These are phyloP conservation scores for Hydractinia symbiolongicarpus DNA, from an alignment of 30 jellyfish, hydroid and myxozoan species.

Conservation along the genomic window DNA sequence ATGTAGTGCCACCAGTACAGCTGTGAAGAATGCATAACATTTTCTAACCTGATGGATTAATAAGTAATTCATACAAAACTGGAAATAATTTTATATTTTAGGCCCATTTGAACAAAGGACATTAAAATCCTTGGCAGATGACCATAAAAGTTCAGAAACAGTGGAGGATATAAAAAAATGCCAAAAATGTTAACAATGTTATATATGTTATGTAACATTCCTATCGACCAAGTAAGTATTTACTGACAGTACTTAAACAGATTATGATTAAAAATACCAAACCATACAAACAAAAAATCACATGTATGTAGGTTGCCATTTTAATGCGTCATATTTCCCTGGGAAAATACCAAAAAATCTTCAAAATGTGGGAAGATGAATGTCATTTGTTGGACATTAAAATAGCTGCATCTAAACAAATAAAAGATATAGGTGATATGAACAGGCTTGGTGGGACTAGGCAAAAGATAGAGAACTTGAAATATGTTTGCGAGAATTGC, in stretches of 20 bases:
- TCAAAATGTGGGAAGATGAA: not conserved
- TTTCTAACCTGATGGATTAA: too few species aligned
- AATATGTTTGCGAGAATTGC: too few species aligned
- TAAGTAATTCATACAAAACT: too few species aligned
- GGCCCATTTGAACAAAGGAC: too few species aligned
- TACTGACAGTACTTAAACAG: not conserved
- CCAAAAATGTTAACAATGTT: not conserved
- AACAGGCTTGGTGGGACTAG: too few species aligned
- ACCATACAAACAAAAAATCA: not conserved
- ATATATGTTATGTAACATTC: not conserved
- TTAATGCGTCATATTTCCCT: not conserved
- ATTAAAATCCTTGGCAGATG: too few species aligned
- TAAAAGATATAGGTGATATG: too few species aligned
- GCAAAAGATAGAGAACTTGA: too few species aligned
- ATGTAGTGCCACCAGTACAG: too few species aligned
- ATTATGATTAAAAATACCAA: not conserved
- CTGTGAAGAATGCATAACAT: too few species aligned
- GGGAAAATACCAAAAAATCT: not conserved
- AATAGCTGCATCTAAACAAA: not conserved
- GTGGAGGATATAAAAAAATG: not conserved
- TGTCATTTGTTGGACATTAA: constrained; percentile 10
- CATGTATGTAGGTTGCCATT: constrained; percentile 2
- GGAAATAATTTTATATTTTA: too few species aligned
- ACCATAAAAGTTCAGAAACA: too few species aligned
- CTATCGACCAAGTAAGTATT: constrained; percentile 1